These are phyloP conservation scores for Cetoscarus ocellatus DNA, from an alignment of 2,797 vertebrate genomes.

Conservation along the genomic window DNA sequence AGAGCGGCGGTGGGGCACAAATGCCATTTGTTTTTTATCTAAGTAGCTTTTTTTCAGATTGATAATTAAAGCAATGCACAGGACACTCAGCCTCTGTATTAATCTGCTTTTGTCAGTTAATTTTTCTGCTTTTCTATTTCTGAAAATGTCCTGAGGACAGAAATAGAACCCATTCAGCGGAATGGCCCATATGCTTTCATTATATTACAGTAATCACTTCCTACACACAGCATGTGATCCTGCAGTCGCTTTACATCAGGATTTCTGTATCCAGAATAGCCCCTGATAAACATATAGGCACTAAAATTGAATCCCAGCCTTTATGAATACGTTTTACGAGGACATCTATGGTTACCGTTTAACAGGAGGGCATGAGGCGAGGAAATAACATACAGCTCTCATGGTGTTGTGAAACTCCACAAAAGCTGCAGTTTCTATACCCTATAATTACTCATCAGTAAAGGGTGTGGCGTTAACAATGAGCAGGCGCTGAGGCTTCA, in stretches of 20 bases:
- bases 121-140: no score
- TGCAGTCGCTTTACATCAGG: not conserved
- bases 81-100: no score
- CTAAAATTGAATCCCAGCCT: not conserved
- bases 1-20: no score
- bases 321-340: not conserved
- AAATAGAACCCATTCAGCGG: no score
- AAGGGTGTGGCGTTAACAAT: slow-evolving; percentile 43
- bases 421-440: slow-evolving; percentile 5
- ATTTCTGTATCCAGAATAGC: not conserved
- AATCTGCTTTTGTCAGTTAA: no score
- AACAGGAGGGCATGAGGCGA: not conserved
- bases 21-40: no score
- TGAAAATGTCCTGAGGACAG: no score
- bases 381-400: not conserved
- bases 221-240: not conserved
- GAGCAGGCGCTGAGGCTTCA: slow-evolving; percentile 4
- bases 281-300: not conserved
- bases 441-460: slow-evolving; percentile 38
- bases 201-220: not conserved
- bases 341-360: not conserved
- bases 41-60: no score
- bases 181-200: not conserved
- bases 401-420: not conserved
- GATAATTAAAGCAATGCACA: no score